phyloP scores from a whole-genome alignment of 2,888 invertebrate genomes.

The Noctua comes region DNA sequence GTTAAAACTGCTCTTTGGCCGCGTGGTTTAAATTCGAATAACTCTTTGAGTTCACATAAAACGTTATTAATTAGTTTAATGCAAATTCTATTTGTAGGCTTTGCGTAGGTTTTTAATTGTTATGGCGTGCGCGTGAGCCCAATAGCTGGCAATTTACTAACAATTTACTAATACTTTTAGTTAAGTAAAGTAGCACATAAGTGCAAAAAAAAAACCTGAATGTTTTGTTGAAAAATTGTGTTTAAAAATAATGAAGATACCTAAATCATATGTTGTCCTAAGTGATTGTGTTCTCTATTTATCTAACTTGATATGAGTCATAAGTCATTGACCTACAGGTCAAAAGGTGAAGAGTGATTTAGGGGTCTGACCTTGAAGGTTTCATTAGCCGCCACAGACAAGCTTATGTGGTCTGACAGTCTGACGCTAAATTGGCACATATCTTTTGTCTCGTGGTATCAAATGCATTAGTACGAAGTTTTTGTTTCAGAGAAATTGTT shows the following conservation, averaged over 20 bases:
- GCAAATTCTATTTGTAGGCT: constrained; percentile 28
- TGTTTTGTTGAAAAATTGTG: not conserved
- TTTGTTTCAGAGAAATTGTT: not conserved
- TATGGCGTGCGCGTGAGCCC: not conserved
- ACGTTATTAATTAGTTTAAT: constrained; percentile 58
- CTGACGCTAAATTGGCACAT: constrained; percentile 19
- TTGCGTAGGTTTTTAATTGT: not conserved
- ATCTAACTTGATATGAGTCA: constrained; percentile 34
- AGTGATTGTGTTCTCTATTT: constrained; percentile 28
- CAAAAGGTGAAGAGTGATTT: constrained; percentile 56
- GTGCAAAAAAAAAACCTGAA: not conserved
- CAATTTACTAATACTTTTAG: not conserved
- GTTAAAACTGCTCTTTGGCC: not conserved
- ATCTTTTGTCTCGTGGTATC: constrained; percentile 25
- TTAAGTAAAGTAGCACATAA: not conserved
- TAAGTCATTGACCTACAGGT: constrained; percentile 47
- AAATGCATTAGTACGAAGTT: not conserved
- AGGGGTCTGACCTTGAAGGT: constrained; percentile 42
- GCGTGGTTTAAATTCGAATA: constrained; percentile 41
- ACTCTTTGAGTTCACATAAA: constrained; percentile 48
- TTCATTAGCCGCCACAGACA: constrained; percentile 42
- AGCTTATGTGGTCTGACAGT: constrained; percentile 37
- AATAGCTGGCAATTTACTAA: not conserved
- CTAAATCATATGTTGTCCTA: not conserved
- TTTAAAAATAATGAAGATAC: not conserved